A percentile compares a stretch with the other conserved stretches of the same genome.
Evolutionary conservation across 2,888 invertebrate species (phyloP).

Genomic region (Chloromyia formosa): DNA sequence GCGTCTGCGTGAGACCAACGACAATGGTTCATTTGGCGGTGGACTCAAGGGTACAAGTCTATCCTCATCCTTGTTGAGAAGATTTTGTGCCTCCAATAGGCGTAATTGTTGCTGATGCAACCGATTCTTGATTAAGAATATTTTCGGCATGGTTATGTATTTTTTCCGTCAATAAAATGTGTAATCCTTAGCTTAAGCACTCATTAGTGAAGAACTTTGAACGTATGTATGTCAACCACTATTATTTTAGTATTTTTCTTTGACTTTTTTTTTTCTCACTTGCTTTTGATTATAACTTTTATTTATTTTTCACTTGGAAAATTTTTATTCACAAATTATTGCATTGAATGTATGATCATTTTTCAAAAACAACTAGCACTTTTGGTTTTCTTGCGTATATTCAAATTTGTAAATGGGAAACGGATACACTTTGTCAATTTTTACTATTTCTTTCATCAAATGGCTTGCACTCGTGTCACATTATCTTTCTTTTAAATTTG

Average conservation of each 20-base stretch:
- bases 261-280: conserved; percentile 26
- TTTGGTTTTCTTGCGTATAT: conserved; percentile 30
- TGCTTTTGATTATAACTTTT: conserved; percentile 21
- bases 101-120: conserved; percentile 90
- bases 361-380: conserved; percentile 41
- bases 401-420: neutral
- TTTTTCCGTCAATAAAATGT: conserved; percentile 23
- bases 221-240: neutral
- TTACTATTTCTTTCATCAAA: neutral
- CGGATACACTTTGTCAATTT: conserved; percentile 26
- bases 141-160: conserved; percentile 80
- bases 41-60: conserved; percentile 70
- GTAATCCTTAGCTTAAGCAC: conserved; percentile 23
- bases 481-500: conserved; percentile 50
- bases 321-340: conserved; percentile 36
- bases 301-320: conserved; percentile 47
- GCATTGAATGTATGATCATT: conserved; percentile 44
- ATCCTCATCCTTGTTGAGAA: conserved; percentile 72
- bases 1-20: conserved; percentile 69
- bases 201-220: conserved; percentile 5
- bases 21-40: conserved; percentile 68
- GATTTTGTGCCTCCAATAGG: conserved; percentile 83
- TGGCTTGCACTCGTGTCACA: conserved; percentile 9
- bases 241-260: neutral
- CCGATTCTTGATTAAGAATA: conserved; percentile 89